These are phyloP conservation scores for Ctenodactylus gundi DNA, from an alignment of 2,113 vertebrate species.

Conservation along the genomic window DNA sequence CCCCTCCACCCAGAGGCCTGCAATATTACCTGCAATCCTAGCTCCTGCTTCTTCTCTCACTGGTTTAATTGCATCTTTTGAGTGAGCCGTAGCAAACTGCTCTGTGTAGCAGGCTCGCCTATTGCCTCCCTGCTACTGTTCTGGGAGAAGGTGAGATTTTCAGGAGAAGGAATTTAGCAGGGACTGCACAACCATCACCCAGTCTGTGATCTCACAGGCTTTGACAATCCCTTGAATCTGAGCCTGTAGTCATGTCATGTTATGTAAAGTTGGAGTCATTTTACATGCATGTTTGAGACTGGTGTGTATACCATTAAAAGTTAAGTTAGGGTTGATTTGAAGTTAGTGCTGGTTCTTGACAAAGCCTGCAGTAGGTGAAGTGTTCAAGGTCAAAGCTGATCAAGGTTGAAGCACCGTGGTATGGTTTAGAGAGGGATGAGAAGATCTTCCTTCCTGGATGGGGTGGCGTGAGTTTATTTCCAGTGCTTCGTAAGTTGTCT, in stretches of 20 bases:
- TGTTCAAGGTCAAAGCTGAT: too few relatives aligned
- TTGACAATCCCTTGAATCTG: not conserved
- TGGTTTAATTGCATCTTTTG: constrained; percentile 3
- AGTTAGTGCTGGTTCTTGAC: not conserved
- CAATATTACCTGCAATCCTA: not conserved
- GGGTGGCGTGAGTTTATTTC: not conserved
- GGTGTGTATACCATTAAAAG: not conserved
- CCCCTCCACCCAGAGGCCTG: not conserved
- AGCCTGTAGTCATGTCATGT: constrained; percentile 6
- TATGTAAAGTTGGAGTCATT: not conserved
- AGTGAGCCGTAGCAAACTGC: not conserved
- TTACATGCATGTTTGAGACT: constrained; percentile 8
- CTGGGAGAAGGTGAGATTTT: not conserved
- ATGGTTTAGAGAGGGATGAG: not conserved
- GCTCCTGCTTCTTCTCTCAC: not conserved
- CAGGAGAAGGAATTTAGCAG: not conserved
- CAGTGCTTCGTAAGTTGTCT: not conserved
- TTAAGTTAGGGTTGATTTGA: not conserved
- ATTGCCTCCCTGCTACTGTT: not conserved
- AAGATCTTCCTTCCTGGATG: not conserved
- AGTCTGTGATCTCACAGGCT: not conserved
- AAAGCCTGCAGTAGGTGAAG: not conserved
- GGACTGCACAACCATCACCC: not conserved
- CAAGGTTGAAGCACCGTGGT: not conserved
- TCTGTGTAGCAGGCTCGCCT: not conserved